Base-by-base conservation (phyloP, 2,113 vertebrate species). In the Larimichthys polyactis region DNA sequence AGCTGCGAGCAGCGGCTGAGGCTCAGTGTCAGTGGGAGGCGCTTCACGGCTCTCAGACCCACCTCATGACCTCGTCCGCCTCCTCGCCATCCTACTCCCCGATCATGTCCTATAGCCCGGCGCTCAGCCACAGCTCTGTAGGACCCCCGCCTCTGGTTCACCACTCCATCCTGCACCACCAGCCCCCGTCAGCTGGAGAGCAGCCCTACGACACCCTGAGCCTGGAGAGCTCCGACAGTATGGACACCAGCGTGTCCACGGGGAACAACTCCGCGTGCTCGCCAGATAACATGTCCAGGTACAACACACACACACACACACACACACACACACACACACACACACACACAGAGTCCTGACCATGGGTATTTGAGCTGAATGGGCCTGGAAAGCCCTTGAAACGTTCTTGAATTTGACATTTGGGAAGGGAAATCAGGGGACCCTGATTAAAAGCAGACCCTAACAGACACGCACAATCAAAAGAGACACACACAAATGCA, bases 21-120 rank as follows among this genome's bases (percentile, higher is more conserved):
- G 98, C 98, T 0, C 98, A 99, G 90, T 98, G 96, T 52, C 98
- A 99, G 93, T 99, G 98, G 97, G 97, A 99, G 12, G 97, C 96
- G 14, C 94, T 99, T 40, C 98, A 96, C 0, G 94, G 96, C 79
- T 94, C 95, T 0, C 91, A 94, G 12, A 86, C 94, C 20, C 96
- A 96, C 69, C 91, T 95, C 66, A 6, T 92, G 68, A 63, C 81
- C 4, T 70, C 84, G 3, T 52, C 79, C 58, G 17, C 87, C 55
- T 8, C 91, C 2, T 69, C 88, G 49, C 57, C 84, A 73, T 89
- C 91, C 27, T 92, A 87, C 87, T 87, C 91, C 2, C 84, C 92
- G 0, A 2, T 74, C 69, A 71, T 82, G 83, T 55, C 85, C 78
- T 91, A 84, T 84, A 83, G 89, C 43, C 85, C 85, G 0, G 46